Evolutionary conservation across 2,113 vertebrate species (phyloP), one percentile per base, ranked within the genome.

Genomic region (Trichomycterus rosablanca): DNA sequence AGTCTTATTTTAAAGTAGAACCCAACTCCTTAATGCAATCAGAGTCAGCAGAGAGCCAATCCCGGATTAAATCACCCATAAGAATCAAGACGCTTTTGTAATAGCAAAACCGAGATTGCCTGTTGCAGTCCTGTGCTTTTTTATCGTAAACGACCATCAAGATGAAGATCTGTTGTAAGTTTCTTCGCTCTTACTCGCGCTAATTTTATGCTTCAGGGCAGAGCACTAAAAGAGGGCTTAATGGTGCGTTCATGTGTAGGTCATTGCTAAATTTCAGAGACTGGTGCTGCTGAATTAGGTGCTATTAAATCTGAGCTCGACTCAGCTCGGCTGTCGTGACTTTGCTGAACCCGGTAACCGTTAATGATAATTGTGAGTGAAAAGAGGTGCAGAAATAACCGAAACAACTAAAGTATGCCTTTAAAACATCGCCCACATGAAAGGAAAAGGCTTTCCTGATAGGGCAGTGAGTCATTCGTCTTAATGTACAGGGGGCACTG

Each of bases 401-500:
- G 12, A 34, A 63, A 43, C 20, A 37, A 9, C 19, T 28, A 52
- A 42, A 63, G 37, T 16, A 26, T 12, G 20, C 34, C 50, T 54
- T 54, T 35, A 44, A 45, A 55, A 45, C 24, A 10, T 14, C n/a
- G 52, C 32, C 12, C 40, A 57, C 48, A 30, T 55, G 51, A 49
- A 19, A 54, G 3, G 16, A 8, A 40, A 30, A 49, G 40, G 42
- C 52, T 24, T 35, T 19, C 12, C 59, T n/a, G 23, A 7, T 3
- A 28, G 35, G 35, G 59, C 23, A 7, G 32, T 15, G 15, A 49
- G 30, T 65, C 56, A 65, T 57, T 52, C 14, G 52, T 65, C 63
- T 65, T 65, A 65, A 65, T 65, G 42, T 64, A 48, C 15, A 10
- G 19, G 39, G 42, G 28, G 51, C 32, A 48, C 39, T 65, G 63